A percentile compares a stretch with the other conserved stretches of the same genome.
Conservation (phyloP, 1,140 invertebrate species). For the Danaus melanippus region DNA sequence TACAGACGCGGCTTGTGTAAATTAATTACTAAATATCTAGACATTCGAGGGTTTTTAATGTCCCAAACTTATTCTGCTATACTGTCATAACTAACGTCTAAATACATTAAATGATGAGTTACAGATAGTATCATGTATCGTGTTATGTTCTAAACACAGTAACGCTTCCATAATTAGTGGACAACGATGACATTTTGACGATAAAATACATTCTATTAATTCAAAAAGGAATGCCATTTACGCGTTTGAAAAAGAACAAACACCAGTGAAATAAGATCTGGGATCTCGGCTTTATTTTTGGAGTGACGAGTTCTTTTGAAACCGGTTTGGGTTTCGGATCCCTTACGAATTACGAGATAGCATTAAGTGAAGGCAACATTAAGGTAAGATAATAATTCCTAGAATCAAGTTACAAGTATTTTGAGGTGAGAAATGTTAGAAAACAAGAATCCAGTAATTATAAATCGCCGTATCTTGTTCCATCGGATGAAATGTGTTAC, state of each 20-base stretch:
- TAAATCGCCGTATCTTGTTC: conserved; percentile 25
- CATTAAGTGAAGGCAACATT: conserved; percentile 43
- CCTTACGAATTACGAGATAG: conserved; percentile 44
- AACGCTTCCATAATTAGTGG: conserved; percentile 39
- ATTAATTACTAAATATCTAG: conserved; percentile 53
- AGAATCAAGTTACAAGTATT: conserved; percentile 46
- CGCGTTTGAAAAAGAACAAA: conserved; percentile 36
- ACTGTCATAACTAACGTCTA: conserved; percentile 25
- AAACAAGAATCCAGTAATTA: conserved; percentile 52
- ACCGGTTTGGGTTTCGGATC: conserved; percentile 30
- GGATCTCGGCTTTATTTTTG: conserved; percentile 29
- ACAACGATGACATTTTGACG: conserved; percentile 36
- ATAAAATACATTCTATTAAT: conserved; percentile 47
- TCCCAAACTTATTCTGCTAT: conserved; percentile 16
- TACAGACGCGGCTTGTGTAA: conserved; percentile 30
- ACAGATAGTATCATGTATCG: conserved; percentile 33
- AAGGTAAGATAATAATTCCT: conserved; percentile 51
- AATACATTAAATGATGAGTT: conserved; percentile 33
- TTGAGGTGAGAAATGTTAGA: conserved; percentile 43
- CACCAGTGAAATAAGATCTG: conserved; percentile 38
- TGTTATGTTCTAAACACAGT: conserved; percentile 18
- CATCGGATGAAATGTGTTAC: conserved; percentile 38
- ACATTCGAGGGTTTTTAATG: conserved; percentile 24
- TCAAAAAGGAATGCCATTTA: conserved; percentile 46
- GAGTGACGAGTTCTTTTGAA: conserved; percentile 25